Evolutionary conservation across 2,888 invertebrate species (phyloP).

Genomic region (Ypsolopha scabrella): DNA sequence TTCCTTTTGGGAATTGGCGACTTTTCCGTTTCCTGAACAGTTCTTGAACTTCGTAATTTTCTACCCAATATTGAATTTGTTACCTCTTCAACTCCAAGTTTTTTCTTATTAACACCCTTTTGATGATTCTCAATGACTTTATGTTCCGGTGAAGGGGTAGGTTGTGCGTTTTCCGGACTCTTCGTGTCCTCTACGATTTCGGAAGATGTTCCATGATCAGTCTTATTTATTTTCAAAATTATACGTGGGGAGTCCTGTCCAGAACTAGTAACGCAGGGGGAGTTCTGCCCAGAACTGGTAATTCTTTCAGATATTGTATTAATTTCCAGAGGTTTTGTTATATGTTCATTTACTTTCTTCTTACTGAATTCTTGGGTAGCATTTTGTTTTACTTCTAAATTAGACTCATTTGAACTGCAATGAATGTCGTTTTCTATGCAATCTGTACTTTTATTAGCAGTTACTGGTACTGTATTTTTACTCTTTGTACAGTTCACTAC

Average conservation of each 20-base stretch:
- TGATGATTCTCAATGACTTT: background rate
- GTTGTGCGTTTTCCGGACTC: slow-evolving; percentile 37
- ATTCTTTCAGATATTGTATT: slow-evolving; percentile 34
- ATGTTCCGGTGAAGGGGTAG: background rate
- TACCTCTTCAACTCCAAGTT: background rate
- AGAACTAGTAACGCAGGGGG: slow-evolving; percentile 50
- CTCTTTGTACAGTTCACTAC: background rate
- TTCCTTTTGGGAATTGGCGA: slow-evolving; percentile 28
- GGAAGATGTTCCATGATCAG: slow-evolving; percentile 62
- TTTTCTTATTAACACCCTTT: background rate
- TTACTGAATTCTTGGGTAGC: background rate
- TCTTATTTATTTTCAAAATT: slow-evolving; percentile 75
- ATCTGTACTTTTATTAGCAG: background rate
- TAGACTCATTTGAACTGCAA: background rate
- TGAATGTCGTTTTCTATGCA: background rate
- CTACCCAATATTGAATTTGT: slow-evolving; percentile 41
- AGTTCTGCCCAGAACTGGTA: slow-evolving; percentile 56
- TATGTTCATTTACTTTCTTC: slow-evolving; percentile 5
- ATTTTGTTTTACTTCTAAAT: background rate
- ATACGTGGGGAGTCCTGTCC: slow-evolving; percentile 70
- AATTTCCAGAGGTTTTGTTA: slow-evolving; percentile 61
- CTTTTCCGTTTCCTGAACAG: slow-evolving; percentile 47
- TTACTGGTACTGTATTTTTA: background rate
- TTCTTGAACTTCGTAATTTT: slow-evolving; percentile 53
- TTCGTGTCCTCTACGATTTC: slow-evolving; percentile 34